These are phyloP conservation scores for Drosophila kanapiae DNA, from an alignment of 1,140 invertebrate genomes.

Conservation along the genomic window DNA sequence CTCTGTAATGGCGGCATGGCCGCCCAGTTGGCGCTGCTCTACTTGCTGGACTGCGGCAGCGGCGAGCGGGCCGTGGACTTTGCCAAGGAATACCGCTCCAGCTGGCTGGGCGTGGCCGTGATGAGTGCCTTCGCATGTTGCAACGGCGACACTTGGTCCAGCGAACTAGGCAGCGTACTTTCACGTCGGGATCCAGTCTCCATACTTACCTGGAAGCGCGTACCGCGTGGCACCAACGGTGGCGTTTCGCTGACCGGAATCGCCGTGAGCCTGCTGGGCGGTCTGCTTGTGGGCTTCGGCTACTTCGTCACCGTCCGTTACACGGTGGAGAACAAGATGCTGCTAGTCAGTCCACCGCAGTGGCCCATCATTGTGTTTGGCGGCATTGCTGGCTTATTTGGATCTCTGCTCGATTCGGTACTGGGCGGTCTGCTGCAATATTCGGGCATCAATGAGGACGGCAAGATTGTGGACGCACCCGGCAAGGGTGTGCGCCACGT, in stretches of 20 bases:
- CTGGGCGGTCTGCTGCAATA: slow-evolving; percentile 94
- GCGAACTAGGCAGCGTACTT: slow-evolving; percentile 93
- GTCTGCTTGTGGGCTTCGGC: slow-evolving; percentile 90
- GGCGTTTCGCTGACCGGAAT: slow-evolving; percentile 91
- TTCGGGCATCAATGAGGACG: slow-evolving; percentile 91
- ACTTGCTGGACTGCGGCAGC: slow-evolving; percentile 92
- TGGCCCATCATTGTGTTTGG: slow-evolving; percentile 93
- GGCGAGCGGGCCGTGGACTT: slow-evolving; percentile 93
- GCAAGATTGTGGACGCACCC: slow-evolving; percentile 91
- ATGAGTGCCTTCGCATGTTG: slow-evolving; percentile 93
- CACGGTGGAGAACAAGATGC: slow-evolving; percentile 87
- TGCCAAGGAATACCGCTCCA: slow-evolving; percentile 90
- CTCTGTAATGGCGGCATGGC: slow-evolving; percentile 96
- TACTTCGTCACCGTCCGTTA: slow-evolving; percentile 90
- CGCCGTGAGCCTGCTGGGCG: slow-evolving; percentile 90
- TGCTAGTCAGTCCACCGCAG: slow-evolving; percentile 90
- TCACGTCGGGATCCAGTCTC: slow-evolving; percentile 89
- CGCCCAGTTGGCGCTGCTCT: slow-evolving; percentile 91
- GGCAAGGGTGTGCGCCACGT: slow-evolving; percentile 91
- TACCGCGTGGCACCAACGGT: slow-evolving; percentile 95
- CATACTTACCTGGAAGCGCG: slow-evolving; percentile 91
- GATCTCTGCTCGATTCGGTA: slow-evolving; percentile 93
- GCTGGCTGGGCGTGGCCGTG: slow-evolving; percentile 93
- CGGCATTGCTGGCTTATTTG: slow-evolving; percentile 90
- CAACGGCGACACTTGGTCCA: slow-evolving; percentile 97